Conservation (phyloP, 2,888 invertebrate species). For the Agrochola lota region DNA sequence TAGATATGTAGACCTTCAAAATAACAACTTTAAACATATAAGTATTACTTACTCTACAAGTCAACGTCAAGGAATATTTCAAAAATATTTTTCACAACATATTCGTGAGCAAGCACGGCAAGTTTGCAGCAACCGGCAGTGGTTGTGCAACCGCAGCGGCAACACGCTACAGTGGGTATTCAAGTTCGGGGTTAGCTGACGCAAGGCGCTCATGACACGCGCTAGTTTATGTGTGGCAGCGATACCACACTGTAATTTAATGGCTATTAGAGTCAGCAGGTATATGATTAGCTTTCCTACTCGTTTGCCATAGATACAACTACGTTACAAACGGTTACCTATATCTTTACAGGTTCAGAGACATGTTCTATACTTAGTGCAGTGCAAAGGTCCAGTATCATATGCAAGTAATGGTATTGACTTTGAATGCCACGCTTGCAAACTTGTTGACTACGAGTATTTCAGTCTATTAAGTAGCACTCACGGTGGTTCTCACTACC, state of each 20-base stretch:
- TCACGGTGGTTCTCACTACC: neutral
- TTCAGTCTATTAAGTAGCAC: neutral
- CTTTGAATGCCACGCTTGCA: neutral
- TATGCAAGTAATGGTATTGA: neutral
- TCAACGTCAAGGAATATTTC: constrained; percentile 22
- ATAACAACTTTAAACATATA: neutral
- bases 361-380: neutral
- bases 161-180: constrained; percentile 54
- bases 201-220: constrained; percentile 54
- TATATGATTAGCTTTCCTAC: neutral
- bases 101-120: constrained; percentile 2
- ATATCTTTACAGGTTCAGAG: neutral
- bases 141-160: constrained; percentile 63
- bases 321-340: neutral
- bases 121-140: constrained; percentile 37
- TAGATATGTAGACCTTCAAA: too few relatives aligned
- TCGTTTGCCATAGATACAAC: neutral
- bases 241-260: constrained; percentile 13
- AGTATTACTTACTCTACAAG: neutral
- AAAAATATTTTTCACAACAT: constrained; percentile 58
- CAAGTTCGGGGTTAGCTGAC: constrained; percentile 69
- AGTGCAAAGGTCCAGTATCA: neutral
- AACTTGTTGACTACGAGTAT: neutral
- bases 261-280: neutral
- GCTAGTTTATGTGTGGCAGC: neutral